A percentile compares a stretch with the other conserved stretches of the same genome.
phyloP scores from a whole-genome alignment of 2,888 invertebrate species.

The Acleris literana region DNA sequence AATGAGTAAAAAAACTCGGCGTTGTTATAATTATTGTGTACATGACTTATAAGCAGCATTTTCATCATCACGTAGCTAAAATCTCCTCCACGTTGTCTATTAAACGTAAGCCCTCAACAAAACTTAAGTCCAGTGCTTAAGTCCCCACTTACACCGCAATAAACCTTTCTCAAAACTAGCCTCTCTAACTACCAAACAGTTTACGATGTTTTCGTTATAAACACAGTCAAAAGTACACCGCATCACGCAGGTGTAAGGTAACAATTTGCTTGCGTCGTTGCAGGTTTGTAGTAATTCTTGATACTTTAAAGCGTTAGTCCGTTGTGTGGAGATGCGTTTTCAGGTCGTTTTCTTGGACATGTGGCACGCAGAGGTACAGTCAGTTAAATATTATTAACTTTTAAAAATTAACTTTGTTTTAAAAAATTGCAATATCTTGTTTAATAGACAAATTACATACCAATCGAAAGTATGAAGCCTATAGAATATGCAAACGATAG shows the following conservation, averaged over 20 bases:
- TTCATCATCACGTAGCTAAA: too few relatives aligned
- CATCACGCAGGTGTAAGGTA: background rate
- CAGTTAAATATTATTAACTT: too few relatives aligned
- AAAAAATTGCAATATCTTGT: too few relatives aligned
- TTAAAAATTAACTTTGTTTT: too few relatives aligned
- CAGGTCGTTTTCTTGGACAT: constrained; percentile 9
- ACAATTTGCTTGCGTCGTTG: background rate
- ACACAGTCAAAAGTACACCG: background rate
- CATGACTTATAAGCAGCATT: too few relatives aligned
- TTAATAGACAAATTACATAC: too few relatives aligned
- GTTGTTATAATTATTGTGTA: too few relatives aligned
- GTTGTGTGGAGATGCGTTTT: constrained; percentile 18
- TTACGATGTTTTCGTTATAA: constrained; percentile 25
- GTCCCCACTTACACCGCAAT: constrained; percentile 13
- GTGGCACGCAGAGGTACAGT: background rate
- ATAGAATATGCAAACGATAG: too few relatives aligned
- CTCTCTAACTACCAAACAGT: constrained; percentile 29
- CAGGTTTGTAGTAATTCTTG: background rate
- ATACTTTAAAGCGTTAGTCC: constrained; percentile 14
- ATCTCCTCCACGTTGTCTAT: background rate
- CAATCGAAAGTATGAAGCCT: too few relatives aligned
- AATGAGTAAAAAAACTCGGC: too few relatives aligned
- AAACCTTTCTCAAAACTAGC: constrained; percentile 14
- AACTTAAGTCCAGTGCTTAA: constrained; percentile 1
- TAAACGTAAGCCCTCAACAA: background rate